Conservation (phyloP, 2,113 vertebrate species). For the Copsychus sechellarum region DNA sequence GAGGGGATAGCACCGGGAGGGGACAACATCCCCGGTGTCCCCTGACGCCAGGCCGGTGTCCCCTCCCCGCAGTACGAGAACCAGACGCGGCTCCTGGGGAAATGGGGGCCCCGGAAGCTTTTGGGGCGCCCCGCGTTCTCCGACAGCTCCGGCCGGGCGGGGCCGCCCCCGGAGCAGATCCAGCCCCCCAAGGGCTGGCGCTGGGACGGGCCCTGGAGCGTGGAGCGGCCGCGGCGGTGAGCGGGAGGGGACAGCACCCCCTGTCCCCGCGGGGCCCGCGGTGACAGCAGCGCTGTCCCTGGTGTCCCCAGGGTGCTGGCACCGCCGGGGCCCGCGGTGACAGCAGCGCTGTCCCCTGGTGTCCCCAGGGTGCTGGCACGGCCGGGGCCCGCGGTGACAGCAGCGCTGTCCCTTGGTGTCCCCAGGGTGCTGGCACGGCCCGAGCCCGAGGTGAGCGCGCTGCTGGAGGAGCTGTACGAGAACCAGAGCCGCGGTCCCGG, state of each 20-base stretch:
- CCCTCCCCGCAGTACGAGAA: conserved; percentile 67
- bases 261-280: too few species aligned
- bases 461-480: conserved; percentile 71
- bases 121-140: conserved; percentile 54
- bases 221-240: conserved; percentile 64
- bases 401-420: too few species aligned
- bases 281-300: too few species aligned
- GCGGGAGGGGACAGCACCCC: not conserved
- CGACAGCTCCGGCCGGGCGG: conserved; percentile 43
- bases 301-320: too few species aligned
- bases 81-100: conserved; percentile 59
- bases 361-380: conserved; percentile 53
- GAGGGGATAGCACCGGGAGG: not conserved
- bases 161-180: conserved; percentile 40
- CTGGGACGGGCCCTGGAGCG: conserved; percentile 69
- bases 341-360: too few species aligned
- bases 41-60: not conserved
- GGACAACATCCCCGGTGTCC: not conserved
- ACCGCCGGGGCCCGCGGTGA: not conserved
- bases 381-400: conserved; percentile 22
- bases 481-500: conserved; percentile 6
- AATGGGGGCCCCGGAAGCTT: conserved; percentile 61
- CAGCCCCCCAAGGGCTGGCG: conserved; percentile 62
- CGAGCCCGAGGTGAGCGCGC: conserved; percentile 45
- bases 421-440: conserved; percentile 53